Conservation (phyloP, 2,797 vertebrate species). For the Uromys caudimaculatus region DNA sequence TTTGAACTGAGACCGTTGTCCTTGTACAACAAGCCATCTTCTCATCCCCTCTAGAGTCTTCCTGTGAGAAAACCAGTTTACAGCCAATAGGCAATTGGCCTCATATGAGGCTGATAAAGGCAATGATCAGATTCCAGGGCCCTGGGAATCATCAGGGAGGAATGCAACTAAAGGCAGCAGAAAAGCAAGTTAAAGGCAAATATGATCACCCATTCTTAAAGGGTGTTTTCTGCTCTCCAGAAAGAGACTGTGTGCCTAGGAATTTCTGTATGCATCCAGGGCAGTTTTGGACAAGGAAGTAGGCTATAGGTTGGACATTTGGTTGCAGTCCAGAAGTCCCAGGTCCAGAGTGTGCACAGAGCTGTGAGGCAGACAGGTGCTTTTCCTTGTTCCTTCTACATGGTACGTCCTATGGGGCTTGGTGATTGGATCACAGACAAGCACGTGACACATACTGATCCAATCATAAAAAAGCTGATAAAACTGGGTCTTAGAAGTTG, state of each 20-base stretch:
- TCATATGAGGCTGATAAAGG: not conserved
- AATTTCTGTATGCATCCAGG: not conserved
- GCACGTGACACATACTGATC: not conserved
- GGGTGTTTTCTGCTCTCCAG: not conserved
- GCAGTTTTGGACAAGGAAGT: not conserved
- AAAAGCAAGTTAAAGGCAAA: not conserved
- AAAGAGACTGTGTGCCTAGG: not conserved
- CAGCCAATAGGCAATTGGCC: not conserved
- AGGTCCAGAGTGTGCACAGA: not conserved
- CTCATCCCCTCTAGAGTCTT: not conserved
- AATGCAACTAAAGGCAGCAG: not conserved
- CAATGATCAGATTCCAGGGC: not conserved
- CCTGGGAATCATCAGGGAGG: not conserved
- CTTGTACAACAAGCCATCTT: not conserved
- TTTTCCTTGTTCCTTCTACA: not conserved
- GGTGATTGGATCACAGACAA: not conserved
- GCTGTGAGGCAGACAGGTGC: not conserved
- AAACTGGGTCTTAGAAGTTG: not conserved
- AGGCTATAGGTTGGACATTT: not conserved
- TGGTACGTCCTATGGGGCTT: not conserved
- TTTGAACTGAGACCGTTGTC: not conserved
- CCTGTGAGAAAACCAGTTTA: not conserved
- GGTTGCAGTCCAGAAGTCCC: not conserved
- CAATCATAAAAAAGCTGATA: not conserved
- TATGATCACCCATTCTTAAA: not conserved